phyloP scores from a whole-genome alignment of 2,113 vertebrate genomes.

The Aramus guarauna region DNA sequence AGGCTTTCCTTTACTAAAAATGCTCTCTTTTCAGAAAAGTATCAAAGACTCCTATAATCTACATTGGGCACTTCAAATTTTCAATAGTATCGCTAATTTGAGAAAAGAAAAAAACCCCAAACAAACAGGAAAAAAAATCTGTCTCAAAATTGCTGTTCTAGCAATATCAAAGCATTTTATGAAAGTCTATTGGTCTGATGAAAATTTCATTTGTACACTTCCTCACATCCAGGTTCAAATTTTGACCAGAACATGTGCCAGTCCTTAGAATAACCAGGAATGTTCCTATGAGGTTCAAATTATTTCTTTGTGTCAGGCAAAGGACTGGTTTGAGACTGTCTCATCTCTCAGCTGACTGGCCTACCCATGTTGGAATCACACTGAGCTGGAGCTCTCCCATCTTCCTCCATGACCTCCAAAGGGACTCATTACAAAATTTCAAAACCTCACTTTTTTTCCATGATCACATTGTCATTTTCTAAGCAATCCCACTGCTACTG shows the following conservation, averaged over 20 bases:
- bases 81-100: neutral
- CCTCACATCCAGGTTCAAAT: neutral
- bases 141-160: neutral
- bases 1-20: neutral
- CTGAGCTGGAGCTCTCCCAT: neutral
- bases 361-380: neutral
- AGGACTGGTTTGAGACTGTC: neutral
- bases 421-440: neutral
- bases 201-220: neutral
- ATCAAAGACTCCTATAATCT: neutral
- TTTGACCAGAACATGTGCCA: neutral
- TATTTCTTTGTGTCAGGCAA: neutral
- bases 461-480: neutral
- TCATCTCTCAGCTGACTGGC: neutral
- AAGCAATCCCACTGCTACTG: neutral
- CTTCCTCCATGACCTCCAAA: neutral
- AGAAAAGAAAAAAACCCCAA: neutral
- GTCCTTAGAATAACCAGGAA: neutral
- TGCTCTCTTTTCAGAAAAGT: neutral
- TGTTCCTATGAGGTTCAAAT: neutral
- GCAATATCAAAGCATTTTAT: neutral
- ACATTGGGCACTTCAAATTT: neutral
- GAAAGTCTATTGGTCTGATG: neutral
- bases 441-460: neutral
- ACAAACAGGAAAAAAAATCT: too few relatives aligned